phyloP scores from a whole-genome alignment of 1,140 invertebrate species.

The Ectropis grisescens region DNA sequence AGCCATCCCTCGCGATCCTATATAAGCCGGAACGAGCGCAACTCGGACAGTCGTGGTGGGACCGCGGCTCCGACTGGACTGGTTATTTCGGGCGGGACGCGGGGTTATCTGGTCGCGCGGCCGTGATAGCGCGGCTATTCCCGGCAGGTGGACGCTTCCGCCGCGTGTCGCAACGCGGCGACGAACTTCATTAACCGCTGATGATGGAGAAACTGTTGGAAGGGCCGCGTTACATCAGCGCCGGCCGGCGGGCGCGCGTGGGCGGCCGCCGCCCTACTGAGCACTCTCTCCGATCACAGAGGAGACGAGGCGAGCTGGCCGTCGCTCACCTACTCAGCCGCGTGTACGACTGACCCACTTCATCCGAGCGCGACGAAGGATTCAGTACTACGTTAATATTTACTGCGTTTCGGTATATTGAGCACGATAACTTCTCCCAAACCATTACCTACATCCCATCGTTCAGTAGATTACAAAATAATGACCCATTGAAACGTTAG shows the following conservation, averaged over 20 bases:
- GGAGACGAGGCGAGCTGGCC: too few species aligned
- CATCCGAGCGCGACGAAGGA: too few species aligned
- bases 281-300: too few species aligned
- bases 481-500: background rate
- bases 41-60: constrained; percentile 48
- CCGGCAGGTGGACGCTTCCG: constrained; percentile 62
- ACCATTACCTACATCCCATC: too few species aligned
- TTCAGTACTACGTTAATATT: too few species aligned
- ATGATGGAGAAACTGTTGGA: constrained; percentile 1
- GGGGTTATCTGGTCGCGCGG: constrained; percentile 48
- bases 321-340: too few species aligned
- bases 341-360: too few species aligned
- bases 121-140: constrained; percentile 63
- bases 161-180: constrained; percentile 50
- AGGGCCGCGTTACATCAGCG: constrained; percentile 23
- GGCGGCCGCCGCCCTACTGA: constrained; percentile 36
- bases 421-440: too few species aligned
- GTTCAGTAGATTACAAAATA: too few species aligned
- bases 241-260: constrained; percentile 15
- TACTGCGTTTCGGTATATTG: too few species aligned
- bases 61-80: constrained; percentile 52
- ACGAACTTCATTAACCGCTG: constrained; percentile 41
- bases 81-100: constrained; percentile 50
- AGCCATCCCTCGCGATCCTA: constrained; percentile 55
- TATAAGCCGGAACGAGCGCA: constrained; percentile 38